Conservation (phyloP, 1,140 invertebrate genomes). For the Ephestia elutella region DNA sequence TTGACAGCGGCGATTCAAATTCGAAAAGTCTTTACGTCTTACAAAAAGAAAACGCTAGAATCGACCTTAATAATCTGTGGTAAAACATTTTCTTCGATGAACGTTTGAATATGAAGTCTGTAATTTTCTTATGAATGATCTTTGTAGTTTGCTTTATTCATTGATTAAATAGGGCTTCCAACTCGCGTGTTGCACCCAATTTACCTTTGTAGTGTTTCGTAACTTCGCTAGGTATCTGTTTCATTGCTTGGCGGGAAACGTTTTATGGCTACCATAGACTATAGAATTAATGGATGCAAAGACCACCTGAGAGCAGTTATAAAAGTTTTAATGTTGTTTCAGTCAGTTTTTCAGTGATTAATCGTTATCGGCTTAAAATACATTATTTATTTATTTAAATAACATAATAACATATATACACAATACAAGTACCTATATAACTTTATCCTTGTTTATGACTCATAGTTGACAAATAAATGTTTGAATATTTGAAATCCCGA, state of each 20-base stretch:
- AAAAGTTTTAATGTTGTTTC: background rate
- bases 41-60: background rate
- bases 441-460: too few species aligned
- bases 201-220: background rate
- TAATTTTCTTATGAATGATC: constrained; percentile 15
- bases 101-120: background rate
- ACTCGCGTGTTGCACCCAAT: background rate
- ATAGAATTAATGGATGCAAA: background rate
- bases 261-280: background rate
- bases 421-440: too few species aligned
- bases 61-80: background rate
- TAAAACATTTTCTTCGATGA: background rate
- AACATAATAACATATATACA: too few species aligned
- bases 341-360: background rate
- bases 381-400: too few species aligned
- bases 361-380: too few species aligned
- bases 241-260: constrained; percentile 3
- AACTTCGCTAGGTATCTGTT: background rate
- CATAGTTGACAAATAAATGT: too few species aligned
- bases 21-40: background rate
- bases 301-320: background rate
- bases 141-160: constrained; percentile 11
- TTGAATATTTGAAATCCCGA: too few species aligned
- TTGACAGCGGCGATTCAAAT: background rate
- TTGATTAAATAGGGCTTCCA: constrained; percentile 9